phyloP scores from a whole-genome alignment of 1,140 invertebrate genomes.

The Zaprionus gabonicus region DNA sequence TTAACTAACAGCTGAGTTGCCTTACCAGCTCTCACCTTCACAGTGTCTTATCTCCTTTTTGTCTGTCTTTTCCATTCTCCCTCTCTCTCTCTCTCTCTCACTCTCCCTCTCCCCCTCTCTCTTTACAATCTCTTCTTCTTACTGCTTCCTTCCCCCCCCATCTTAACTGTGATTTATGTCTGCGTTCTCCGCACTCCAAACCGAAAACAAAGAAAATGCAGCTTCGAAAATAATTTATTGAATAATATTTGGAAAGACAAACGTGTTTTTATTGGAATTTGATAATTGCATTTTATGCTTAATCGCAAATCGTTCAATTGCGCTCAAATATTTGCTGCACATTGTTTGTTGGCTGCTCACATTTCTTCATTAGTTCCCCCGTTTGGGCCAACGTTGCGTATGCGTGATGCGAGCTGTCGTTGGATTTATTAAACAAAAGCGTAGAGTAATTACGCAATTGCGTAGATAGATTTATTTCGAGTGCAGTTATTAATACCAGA shows the following conservation, averaged over 20 bases:
- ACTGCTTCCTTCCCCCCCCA: neutral
- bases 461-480: slow-evolving; percentile 22
- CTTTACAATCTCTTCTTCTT: neutral
- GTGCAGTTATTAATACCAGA: slow-evolving; percentile 33
- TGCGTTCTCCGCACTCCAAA: neutral
- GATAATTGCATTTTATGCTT: slow-evolving; percentile 5
- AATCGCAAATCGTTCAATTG: slow-evolving; percentile 4
- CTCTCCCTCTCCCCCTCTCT: no score
- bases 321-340: neutral
- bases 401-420: slow-evolving; percentile 3
- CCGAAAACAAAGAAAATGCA: neutral
- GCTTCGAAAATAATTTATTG: neutral
- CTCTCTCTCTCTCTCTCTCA: no score
- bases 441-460: slow-evolving; percentile 22
- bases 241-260: slow-evolving; percentile 1
- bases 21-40: no score
- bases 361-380: neutral
- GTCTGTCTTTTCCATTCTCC: no score
- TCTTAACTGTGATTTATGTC: neutral
- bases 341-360: no score
- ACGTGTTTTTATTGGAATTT: slow-evolving; percentile 9
- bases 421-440: slow-evolving; percentile 19
- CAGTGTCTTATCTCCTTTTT: no score
- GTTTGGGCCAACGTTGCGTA: neutral
- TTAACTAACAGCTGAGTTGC: no score